Base-by-base conservation (phyloP, 2,888 invertebrate species). In the Lapara coniferarum region DNA sequence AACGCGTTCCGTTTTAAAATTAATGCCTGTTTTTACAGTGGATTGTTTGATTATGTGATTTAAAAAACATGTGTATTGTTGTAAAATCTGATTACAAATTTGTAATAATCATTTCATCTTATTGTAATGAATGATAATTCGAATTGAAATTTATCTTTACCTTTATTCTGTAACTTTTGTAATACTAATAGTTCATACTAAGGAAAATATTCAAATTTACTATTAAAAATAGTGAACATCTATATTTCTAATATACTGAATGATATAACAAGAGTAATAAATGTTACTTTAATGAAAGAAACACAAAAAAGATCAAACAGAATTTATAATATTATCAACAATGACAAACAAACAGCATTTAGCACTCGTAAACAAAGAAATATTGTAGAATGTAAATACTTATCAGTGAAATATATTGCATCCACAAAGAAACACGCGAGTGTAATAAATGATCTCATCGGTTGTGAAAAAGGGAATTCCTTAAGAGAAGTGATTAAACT, bases 1-100 rank as follows among this genome's bases (percentile, higher is more conserved):
- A 63, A 66, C 10, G 37, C 52, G 49, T 66, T 72, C 58, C 69
- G 68, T 52, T 74, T 72, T 71, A 70, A 7, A 37, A 37, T 2
- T 37, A 7, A 37, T 37, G 37, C 5, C 37, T 3, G 8, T 37
- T 7, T 2, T 37, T 37, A 37, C 8, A 37, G 8, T 37, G 37
- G 37, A 37, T 37, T 37, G 5, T 37, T 37, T 37, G 5, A 37
- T 37, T 7, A 37, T 37, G 5, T 37, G 37, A n/a, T 37, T 37
- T 37, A 6, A 37, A 37, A 2, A 37, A 37, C 37, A 37, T 6
- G 37, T 37, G 37, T 37, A 5, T 5, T 6, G 37, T 5, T 37
- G 6, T 2, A 37, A 37, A 37, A 37, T 5, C 2, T 37, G 6
- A 37, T 37, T 37, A 37, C 37, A 37, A 37, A 37, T 37, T 37